Conservation (phyloP, 1,140 invertebrate species). For the Tetragnatha versicolor region DNA sequence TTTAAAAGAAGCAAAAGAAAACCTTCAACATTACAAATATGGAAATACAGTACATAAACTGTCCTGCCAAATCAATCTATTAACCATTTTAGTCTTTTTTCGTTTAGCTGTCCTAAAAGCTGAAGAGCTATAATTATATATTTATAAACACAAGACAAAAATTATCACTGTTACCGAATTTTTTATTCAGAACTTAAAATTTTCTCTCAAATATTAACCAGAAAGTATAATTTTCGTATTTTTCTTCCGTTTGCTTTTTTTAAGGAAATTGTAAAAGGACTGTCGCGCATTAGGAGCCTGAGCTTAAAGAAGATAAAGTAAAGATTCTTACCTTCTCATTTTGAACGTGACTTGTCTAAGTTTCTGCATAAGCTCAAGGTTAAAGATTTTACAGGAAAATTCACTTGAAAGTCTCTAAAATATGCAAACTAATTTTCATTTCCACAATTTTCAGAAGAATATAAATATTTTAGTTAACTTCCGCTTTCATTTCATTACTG, state of each 20-base stretch:
- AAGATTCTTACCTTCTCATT: neutral
- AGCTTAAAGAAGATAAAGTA: neutral
- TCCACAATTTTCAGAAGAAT: neutral
- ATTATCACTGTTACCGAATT: neutral
- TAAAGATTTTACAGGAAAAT: neutral
- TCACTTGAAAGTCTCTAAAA: neutral
- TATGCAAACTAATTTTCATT: neutral
- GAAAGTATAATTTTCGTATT: neutral
- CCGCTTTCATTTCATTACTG: neutral
- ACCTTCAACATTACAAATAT: too few relatives aligned
- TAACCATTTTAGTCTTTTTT: too few relatives aligned
- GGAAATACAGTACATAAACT: too few relatives aligned
- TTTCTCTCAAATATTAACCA: neutral
- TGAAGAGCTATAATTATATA: too few relatives aligned
- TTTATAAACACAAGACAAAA: too few relatives aligned
- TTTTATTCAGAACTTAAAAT: neutral
- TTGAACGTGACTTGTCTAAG: conserved; percentile 4
- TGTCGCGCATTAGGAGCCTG: neutral
- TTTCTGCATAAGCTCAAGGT: conserved; percentile 11
- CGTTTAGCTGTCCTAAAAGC: too few relatives aligned
- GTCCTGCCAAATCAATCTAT: too few relatives aligned
- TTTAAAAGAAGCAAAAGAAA: too few relatives aligned
- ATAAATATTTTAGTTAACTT: neutral
- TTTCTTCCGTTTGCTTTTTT: neutral
- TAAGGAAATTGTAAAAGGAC: neutral